Evolutionary conservation across 2,113 vertebrate species (phyloP).

Genomic region (Circaetus cinerascens): DNA sequence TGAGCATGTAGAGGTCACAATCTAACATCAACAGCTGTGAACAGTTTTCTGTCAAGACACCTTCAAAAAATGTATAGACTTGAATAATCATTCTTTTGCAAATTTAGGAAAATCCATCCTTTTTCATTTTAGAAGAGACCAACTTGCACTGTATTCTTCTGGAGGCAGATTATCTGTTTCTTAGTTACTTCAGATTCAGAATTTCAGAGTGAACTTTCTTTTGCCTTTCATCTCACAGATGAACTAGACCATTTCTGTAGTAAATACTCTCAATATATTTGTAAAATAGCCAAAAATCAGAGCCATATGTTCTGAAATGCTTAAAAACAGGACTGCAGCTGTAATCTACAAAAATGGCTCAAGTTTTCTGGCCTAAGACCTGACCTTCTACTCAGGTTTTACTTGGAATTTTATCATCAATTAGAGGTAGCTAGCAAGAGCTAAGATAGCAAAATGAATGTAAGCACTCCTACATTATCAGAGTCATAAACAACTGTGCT

Average conservation of each 20-base stretch:
- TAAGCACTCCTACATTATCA: neutral
- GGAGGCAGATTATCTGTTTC: constrained; percentile 16
- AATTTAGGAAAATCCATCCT: constrained; percentile 45
- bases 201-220: neutral
- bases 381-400: neutral
- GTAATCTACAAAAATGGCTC: neutral
- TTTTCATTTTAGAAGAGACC: constrained; percentile 62
- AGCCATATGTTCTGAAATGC: neutral
- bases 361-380: neutral
- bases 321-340: neutral
- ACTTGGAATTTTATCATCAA: neutral
- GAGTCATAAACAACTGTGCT: neutral
- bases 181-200: constrained; percentile 18
- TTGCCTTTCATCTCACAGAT: neutral
- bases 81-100: constrained; percentile 19
- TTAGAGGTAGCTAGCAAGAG: neutral
- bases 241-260: neutral
- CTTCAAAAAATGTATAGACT: constrained; percentile 9
- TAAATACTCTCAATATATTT: neutral
- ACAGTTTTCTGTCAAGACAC: constrained; percentile 20
- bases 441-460: neutral
- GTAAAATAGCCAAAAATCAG: neutral
- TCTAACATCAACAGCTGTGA: neutral
- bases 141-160: constrained; percentile 16
- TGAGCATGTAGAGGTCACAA: neutral